These are phyloP conservation scores for Mya arenaria DNA, from an alignment of 1,140 invertebrate species.

Conservation along the genomic window DNA sequence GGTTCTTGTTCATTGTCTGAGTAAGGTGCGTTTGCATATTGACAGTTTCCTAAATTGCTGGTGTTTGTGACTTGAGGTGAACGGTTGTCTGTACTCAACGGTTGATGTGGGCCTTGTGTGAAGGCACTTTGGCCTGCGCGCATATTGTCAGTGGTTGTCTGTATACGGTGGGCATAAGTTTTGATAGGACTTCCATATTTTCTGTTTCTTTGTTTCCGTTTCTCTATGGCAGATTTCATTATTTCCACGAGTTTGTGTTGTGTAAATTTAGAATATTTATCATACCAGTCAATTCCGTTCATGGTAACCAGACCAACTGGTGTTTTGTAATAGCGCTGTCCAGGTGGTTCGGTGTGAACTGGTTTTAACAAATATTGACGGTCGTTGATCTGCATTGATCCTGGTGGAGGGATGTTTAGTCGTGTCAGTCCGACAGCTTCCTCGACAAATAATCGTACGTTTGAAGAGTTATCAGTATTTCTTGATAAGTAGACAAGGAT, in stretches of 20 bases:
- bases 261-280: constrained; percentile 16
- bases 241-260: neutral
- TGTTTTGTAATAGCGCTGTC: constrained; percentile 7
- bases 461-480: neutral
- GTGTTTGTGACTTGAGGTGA: too few relatives aligned
- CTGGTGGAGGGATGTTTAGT: neutral
- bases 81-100: too few relatives aligned
- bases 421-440: constrained; percentile 30
- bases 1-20: too few relatives aligned
- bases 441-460: constrained; percentile 23
- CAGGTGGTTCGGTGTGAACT: constrained; percentile 20
- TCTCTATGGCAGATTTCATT: neutral
- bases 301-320: constrained; percentile 26
- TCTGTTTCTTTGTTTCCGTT: constrained; percentile 7
- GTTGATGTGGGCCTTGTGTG: too few relatives aligned
- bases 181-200: too few relatives aligned
- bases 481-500: constrained; percentile 25
- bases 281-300: constrained; percentile 44
- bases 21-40: too few relatives aligned
- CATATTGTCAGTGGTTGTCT: too few relatives aligned
- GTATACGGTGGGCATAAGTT: too few relatives aligned
- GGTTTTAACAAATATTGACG: constrained; percentile 26
- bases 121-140: too few relatives aligned
- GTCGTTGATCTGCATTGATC: neutral
- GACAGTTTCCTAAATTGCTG: too few relatives aligned